A percentile compares a stretch with the other conserved stretches of the same genome.
These are phyloP conservation scores for Sarcophilus harrisii DNA, from an alignment of 2,797 vertebrate species.

Conservation along the genomic window DNA sequence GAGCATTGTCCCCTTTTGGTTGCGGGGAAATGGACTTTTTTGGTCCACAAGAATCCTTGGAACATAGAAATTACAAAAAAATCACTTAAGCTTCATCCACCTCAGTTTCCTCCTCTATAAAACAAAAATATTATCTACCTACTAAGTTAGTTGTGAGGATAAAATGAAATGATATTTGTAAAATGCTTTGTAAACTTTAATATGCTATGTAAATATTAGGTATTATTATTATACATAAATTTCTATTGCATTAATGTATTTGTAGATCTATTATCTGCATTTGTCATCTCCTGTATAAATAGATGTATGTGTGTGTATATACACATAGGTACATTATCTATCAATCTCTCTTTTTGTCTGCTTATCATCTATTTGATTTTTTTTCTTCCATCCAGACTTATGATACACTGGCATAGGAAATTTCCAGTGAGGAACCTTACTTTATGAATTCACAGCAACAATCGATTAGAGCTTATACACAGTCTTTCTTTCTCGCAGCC, in stretches of 20 bases:
- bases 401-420: too few species aligned
- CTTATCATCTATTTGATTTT: background rate
- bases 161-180: background rate
- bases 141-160: background rate
- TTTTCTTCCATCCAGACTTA: background rate
- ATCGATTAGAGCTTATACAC: background rate
- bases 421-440: too few species aligned
- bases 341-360: background rate
- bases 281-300: background rate
- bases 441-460: background rate
- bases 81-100: background rate
- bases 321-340: background rate
- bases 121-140: background rate
- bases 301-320: background rate
- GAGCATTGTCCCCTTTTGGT: background rate
- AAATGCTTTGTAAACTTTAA: background rate
- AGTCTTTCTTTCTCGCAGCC: background rate
- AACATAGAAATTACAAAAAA: background rate
- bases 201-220: too few species aligned
- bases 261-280: background rate
- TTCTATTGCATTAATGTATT: background rate
- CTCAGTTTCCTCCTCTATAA: background rate
- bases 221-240: background rate
- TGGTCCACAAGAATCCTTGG: background rate
- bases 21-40: background rate